Evolutionary conservation across 2,113 vertebrate species (phyloP).

Genomic region (Onychostruthus taczanowskii): DNA sequence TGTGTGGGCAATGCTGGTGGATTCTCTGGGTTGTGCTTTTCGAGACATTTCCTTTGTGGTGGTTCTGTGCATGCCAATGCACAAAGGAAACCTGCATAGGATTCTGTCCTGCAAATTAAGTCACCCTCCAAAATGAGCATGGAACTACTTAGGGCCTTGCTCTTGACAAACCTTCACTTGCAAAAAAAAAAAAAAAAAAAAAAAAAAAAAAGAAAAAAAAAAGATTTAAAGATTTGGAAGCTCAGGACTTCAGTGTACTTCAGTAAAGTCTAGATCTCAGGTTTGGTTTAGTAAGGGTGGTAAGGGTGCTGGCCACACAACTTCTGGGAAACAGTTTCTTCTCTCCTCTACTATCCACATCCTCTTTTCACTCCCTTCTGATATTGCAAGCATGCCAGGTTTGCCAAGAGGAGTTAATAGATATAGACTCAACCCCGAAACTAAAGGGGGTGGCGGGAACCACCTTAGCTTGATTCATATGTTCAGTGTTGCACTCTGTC

Average conservation of each 20-base stretch:
- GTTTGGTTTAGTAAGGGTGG: neutral
- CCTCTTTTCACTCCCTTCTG: neutral
- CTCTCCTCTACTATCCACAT: fast-evolving
- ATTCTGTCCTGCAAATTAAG: neutral
- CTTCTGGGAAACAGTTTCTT: neutral
- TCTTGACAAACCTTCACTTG: neutral
- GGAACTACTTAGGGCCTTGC: neutral
- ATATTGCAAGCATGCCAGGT: neutral
- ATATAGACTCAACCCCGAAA: neutral
- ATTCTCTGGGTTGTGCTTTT: neutral
- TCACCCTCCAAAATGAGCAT: neutral
- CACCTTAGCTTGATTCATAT: neutral
- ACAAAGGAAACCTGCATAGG: neutral
- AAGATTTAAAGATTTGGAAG: neutral
- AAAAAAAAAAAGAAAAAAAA: neutral
- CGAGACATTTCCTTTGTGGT: neutral
- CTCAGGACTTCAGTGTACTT: neutral
- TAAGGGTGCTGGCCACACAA: neutral
- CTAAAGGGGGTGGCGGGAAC: neutral
- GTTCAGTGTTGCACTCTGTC: neutral
- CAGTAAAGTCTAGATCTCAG: neutral
- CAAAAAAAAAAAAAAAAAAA: neutral
- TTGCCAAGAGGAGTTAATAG: neutral
- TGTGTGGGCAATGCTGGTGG: neutral
- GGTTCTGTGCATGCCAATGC: neutral